Evolutionary conservation across 2,797 vertebrate species (phyloP), one percentile per base, ranked within the genome.

Genomic region (Myotis daubentonii): DNA sequence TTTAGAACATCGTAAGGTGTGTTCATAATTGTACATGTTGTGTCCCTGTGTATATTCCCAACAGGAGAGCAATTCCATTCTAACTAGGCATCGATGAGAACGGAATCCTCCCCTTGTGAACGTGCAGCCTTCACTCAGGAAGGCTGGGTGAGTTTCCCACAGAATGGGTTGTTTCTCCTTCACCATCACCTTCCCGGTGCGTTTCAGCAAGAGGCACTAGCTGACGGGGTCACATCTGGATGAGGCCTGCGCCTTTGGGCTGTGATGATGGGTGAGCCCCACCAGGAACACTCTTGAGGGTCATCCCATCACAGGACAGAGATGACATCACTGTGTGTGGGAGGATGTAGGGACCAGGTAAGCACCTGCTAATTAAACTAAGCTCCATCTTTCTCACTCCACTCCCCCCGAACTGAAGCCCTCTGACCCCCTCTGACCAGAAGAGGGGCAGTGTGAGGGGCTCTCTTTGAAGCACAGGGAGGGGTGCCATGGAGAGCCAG

Each of bases 151-250:
- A 82, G 5, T 6, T 55, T 81, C 30, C 55, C 53, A 11, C 4
- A 44, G 33, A 6, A 8, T 1, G 44, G 16, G 9, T 36, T 23
- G 28, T 33, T 70, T 70, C 41, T 16, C 41, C 28, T 33, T 13
- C 9, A 4, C 78, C 55, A n/a, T 8, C 25, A 55, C 22, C 51
- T 19, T 2, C n/a, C 23, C 4, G 5, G 3, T 0, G 1, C 13
- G 41, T 15, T 78, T 23, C 8, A 12, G n/a, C 8, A n/a, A 7
- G 9, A 65, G 6, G 30, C 28, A 1, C 33, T 5, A 8, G 3
- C n/a, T 60, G 47, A 16, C 1, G 8, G 0, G 4, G 10, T 30
- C 25, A 8, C 3, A 9, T 17, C 16, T 71, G 83, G 10, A 20
- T 19, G 13, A 30, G 16, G 9, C 30, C 19, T 30, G 20, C 0